phyloP scores from a whole-genome alignment of 2,888 invertebrate genomes.

The Noctua fimbriata region DNA sequence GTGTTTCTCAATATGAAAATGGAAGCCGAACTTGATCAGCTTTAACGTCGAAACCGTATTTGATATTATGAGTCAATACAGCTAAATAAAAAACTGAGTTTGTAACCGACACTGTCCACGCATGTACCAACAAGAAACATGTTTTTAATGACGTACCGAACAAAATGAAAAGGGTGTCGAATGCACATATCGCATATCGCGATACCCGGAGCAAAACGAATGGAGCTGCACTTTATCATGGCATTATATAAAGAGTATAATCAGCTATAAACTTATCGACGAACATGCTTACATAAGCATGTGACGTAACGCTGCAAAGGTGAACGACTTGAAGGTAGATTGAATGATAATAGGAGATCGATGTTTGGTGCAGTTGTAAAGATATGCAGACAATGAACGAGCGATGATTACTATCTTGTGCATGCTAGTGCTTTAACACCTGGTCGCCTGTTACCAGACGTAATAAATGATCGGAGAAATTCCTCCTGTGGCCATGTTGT shows the following conservation, averaged over 20 bases:
- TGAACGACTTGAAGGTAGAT: slow-evolving; percentile 59
- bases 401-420: slow-evolving; percentile 8
- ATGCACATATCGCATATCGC: slow-evolving; percentile 56
- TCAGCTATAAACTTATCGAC: slow-evolving; percentile 52
- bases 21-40: slow-evolving; percentile 24
- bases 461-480: neutral
- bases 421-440: slow-evolving; percentile 4
- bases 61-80: slow-evolving; percentile 35
- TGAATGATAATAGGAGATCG: slow-evolving; percentile 44
- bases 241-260: slow-evolving; percentile 56
- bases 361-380: slow-evolving; percentile 19
- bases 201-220: slow-evolving; percentile 51
- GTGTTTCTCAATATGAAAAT: slow-evolving; percentile 25
- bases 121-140: slow-evolving; percentile 49
- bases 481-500: neutral
- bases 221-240: slow-evolving; percentile 48
- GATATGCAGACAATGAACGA: slow-evolving; percentile 3
- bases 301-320: slow-evolving; percentile 61
- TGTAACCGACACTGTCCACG: slow-evolving; percentile 45
- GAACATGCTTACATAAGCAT: slow-evolving; percentile 59
- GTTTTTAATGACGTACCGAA: slow-evolving; percentile 55
- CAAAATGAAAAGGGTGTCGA: slow-evolving; percentile 56
- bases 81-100: slow-evolving; percentile 36
- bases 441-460: neutral
- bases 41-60: slow-evolving; percentile 20